Evolutionary conservation across 1,140 invertebrate genomes (phyloP), one percentile per base, ranked within the genome.

Genomic region (Lysiphlebus fabarum): DNA sequence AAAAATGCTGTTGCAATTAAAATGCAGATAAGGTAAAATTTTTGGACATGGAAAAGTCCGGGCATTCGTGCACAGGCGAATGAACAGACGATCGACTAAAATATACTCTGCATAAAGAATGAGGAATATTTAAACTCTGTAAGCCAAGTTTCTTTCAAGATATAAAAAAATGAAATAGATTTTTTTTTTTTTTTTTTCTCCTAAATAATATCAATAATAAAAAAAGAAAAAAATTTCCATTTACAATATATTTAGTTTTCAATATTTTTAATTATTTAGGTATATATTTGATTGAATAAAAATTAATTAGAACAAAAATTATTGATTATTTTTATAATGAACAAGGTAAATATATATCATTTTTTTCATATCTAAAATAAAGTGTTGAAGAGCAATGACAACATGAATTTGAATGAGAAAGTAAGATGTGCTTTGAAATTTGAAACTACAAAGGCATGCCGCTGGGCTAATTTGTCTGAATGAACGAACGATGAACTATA

Each of bases 381-480:
- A 78, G 73, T 77, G 74, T 77, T 75, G 73, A 75, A 78, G 74
- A 77, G 74, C 72, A 75, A 67, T 76, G 75, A 72, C 70, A 77
- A 76, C 74, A 75, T 66, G 70, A 71, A 76, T 76, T 67, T 61
- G 66, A 65, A 62, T 62, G 62, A 56, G 65, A 73, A 72, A 73
- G 75, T 75, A 75, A 75, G 73, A 76, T 69, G 69, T 67, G 73
- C 69, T 74, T 77, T 77, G 75, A 73, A 76, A 73, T 76, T 65
- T 59, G 56, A 67, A 56, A 71, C 75, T 53, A 56, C 56, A 48
- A 53, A 60, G 54, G 63, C 66, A 66, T 66, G 73, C 75, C 73
- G 72, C 67, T 67, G 69, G 76, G 72, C 75, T 79, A 79, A 79
- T 79, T 78, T 79, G 76, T 78, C 74, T 76, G 76, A 79, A 79